A percentile compares a stretch with the other conserved stretches of the same genome.
phyloP scores from a whole-genome alignment of 92 coral and sea anemone species.

The Actinostola sp. region DNA sequence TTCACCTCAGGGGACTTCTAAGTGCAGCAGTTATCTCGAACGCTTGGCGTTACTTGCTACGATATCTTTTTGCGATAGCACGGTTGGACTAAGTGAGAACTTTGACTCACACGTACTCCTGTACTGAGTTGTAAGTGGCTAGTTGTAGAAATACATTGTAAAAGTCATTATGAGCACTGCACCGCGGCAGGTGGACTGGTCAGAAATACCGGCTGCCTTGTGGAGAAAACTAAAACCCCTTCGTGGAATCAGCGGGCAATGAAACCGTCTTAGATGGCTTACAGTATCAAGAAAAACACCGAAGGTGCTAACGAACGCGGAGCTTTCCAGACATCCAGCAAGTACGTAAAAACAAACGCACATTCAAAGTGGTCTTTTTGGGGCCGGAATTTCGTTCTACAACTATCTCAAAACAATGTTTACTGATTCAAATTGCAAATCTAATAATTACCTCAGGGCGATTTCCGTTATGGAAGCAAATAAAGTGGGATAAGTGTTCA shows the following conservation, averaged over 20 bases:
- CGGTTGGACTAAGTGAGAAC: neutral
- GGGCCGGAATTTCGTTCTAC: neutral
- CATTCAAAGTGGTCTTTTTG: neutral
- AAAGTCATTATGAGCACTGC: conserved; percentile 67
- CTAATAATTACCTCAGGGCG: no score
- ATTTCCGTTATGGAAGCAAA: no score
- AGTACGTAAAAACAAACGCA: neutral
- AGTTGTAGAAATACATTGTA: conserved; percentile 62
- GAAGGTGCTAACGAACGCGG: neutral
- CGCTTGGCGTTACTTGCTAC: no score
- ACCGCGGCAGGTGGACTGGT: conserved; percentile 65
- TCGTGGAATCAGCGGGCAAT: no score
- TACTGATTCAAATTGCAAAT: neutral
- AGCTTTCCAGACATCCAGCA: neutral
- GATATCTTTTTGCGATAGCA: no score
- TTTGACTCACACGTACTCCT: neutral
- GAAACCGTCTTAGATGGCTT: no score
- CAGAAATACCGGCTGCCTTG: conserved; percentile 17
- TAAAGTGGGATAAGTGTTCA: no score
- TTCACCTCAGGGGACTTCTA: no score
- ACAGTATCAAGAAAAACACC: neutral
- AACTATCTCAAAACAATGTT: neutral
- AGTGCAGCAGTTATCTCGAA: no score
- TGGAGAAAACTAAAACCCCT: conserved; percentile 1
- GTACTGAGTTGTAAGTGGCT: conserved; percentile 24